These are phyloP conservation scores for Congeria kusceri DNA, from an alignment of 2,888 invertebrate species.

Conservation along the genomic window DNA sequence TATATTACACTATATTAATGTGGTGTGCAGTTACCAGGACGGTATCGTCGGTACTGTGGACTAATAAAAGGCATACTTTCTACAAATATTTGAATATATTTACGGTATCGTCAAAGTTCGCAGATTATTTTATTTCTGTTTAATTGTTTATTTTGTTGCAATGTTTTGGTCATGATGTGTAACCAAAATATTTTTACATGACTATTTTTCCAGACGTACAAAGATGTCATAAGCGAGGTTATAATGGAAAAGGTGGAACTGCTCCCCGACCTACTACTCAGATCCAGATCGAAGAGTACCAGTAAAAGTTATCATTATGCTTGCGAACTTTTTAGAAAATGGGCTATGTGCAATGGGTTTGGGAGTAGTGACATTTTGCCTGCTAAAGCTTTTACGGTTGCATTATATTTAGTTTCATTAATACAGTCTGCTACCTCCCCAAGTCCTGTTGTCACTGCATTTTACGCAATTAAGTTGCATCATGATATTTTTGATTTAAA, in stretches of 20 bases:
- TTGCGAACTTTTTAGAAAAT: slow-evolving; percentile 12
- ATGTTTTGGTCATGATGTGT: too few relatives aligned
- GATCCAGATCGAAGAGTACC: slow-evolving; percentile 11
- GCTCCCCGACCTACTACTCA: slow-evolving; percentile 20
- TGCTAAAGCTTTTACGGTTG: slow-evolving; percentile 21
- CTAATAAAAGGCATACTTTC: too few relatives aligned
- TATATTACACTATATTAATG: too few relatives aligned
- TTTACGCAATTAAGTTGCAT: slow-evolving; percentile 32
- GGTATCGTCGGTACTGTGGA: too few relatives aligned
- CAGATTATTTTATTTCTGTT: too few relatives aligned
- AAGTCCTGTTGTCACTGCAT: slow-evolving; percentile 22
- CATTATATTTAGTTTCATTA: slow-evolving; percentile 30
- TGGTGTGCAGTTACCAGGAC: too few relatives aligned
- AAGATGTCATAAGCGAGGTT: slow-evolving; percentile 19
- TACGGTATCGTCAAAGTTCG: too few relatives aligned
- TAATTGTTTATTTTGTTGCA: too few relatives aligned
- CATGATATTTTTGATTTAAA: slow-evolving; percentile 25
- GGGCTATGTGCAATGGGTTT: slow-evolving; percentile 20
- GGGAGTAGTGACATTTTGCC: slow-evolving; percentile 8
- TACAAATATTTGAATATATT: too few relatives aligned
- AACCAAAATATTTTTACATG: background rate
- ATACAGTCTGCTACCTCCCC: slow-evolving; percentile 25
- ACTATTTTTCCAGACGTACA: slow-evolving; percentile 20
- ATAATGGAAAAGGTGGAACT: slow-evolving; percentile 35
- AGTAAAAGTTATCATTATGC: slow-evolving; percentile 17